phyloP scores from a whole-genome alignment of 2,113 vertebrate species.

The Colaptes auratus region DNA sequence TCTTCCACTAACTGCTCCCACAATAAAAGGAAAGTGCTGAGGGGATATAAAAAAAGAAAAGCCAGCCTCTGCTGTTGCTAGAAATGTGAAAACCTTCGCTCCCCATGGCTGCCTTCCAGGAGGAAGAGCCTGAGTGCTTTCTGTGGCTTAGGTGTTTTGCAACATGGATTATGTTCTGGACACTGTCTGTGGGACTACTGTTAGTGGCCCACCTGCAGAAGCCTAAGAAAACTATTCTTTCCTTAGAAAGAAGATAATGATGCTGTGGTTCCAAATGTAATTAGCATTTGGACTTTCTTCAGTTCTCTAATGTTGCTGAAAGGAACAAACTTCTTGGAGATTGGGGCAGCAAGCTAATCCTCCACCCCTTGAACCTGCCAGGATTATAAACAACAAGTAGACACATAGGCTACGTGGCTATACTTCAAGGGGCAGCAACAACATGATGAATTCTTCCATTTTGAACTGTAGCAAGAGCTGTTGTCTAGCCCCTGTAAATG shows the following conservation, averaged over 20 bases:
- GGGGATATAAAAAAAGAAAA: neutral
- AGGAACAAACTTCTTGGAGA: neutral
- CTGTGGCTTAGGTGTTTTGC: neutral
- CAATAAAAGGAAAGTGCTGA: neutral
- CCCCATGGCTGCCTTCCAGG: rapidly evolving
- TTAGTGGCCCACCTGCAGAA: neutral
- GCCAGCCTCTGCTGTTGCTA: neutral
- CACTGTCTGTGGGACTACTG: neutral
- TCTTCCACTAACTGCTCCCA: neutral
- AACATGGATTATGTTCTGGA: neutral
- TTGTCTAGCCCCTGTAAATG: conserved; percentile 25
- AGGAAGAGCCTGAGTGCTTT: neutral
- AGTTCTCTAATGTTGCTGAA: neutral
- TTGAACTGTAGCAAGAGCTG: conserved; percentile 29
- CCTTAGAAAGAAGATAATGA: neutral
- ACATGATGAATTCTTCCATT: conserved; percentile 49
- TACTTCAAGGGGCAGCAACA: neutral
- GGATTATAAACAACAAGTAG: neutral
- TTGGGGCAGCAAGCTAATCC: neutral
- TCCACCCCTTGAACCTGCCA: neutral
- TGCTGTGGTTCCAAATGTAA: neutral
- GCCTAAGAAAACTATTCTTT: neutral
- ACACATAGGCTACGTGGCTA: neutral
- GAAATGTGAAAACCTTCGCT: neutral
- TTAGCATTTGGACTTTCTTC: neutral